Conservation (phyloP, 2,888 invertebrate genomes). For the Icerya purchasi region DNA sequence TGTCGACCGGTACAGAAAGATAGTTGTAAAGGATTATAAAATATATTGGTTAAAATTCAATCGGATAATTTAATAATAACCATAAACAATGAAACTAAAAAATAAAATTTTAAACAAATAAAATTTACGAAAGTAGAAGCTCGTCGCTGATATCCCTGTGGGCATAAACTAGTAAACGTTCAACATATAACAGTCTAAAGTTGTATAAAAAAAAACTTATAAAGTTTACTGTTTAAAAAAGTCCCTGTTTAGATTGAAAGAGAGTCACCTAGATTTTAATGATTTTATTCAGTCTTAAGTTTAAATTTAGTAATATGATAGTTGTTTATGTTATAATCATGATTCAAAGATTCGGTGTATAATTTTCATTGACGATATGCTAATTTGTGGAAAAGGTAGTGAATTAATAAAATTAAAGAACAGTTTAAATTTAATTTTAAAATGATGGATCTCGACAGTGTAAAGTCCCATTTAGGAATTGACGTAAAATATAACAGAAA, state of each 20-base stretch:
- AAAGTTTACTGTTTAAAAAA: slow-evolving; percentile 17
- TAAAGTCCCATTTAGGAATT: background rate
- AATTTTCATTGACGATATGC: slow-evolving; percentile 10
- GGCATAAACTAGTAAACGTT: too few relatives aligned
- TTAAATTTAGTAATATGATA: slow-evolving; percentile 12
- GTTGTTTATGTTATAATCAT: background rate
- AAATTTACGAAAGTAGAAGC: too few relatives aligned
- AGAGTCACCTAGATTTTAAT: slow-evolving; percentile 18
- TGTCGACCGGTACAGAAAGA: too few relatives aligned
- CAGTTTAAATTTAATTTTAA: background rate
- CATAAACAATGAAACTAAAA: too few relatives aligned
- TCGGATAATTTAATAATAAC: too few relatives aligned
- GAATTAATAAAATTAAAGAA: background rate
- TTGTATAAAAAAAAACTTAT: slow-evolving; percentile 12
- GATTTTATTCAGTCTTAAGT: slow-evolving; percentile 18
- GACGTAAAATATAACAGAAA: background rate
- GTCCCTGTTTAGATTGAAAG: slow-evolving; percentile 18
- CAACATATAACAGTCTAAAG: too few relatives aligned
- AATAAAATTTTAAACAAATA: too few relatives aligned
- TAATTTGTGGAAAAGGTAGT: slow-evolving; percentile 3
- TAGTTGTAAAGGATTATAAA: too few relatives aligned
- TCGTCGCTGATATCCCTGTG: too few relatives aligned
- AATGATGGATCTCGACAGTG: slow-evolving; percentile 2
- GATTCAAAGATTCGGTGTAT: background rate
- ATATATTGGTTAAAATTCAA: too few relatives aligned